These are phyloP conservation scores for Globodera ellingtonae DNA, from an alignment of 1,140 invertebrate genomes.

Conservation along the genomic window DNA sequence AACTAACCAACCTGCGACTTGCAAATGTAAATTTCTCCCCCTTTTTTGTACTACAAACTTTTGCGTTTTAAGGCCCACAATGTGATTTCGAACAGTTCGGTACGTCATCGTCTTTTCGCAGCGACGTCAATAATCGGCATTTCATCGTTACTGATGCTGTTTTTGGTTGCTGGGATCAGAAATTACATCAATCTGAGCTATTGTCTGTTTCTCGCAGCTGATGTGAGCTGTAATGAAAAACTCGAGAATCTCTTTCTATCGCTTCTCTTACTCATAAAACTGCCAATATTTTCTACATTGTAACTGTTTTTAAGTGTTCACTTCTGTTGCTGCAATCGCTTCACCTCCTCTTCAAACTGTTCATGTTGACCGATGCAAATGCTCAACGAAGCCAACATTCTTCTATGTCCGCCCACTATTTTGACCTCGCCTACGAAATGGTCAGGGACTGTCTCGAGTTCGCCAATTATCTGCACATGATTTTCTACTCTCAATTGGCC, in stretches of 20 bases:
- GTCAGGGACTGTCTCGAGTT: slow-evolving; percentile 47
- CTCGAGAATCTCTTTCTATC: background rate
- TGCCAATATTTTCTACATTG: slow-evolving; percentile 22
- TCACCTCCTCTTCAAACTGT: slow-evolving; percentile 45
- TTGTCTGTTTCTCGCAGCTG: slow-evolving; percentile 41
- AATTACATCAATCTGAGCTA: slow-evolving; percentile 40
- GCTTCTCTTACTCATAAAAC: slow-evolving; percentile 17
- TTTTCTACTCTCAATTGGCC: slow-evolving; percentile 47
- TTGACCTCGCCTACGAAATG: slow-evolving; percentile 43
- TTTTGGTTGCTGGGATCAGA: slow-evolving; percentile 38
- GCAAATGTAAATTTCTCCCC: slow-evolving; percentile 35
- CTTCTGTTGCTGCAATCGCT: slow-evolving; percentile 41
- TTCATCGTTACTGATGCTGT: slow-evolving; percentile 41
- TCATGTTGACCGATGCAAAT: slow-evolving; percentile 32
- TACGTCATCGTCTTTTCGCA: slow-evolving; percentile 39
- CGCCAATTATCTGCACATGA: slow-evolving; percentile 50
- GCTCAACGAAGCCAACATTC: slow-evolving; percentile 40
- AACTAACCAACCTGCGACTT: slow-evolving; percentile 32
- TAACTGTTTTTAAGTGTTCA: slow-evolving; percentile 30
- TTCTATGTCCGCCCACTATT: slow-evolving; percentile 35
- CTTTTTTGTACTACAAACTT: slow-evolving; percentile 4
- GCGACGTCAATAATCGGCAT: slow-evolving; percentile 33
- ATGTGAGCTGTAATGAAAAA: slow-evolving; percentile 32
- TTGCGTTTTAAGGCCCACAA: slow-evolving; percentile 44
- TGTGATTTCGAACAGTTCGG: slow-evolving; percentile 39